Conservation (phyloP, 2,888 invertebrate species). For the Machimus atricapillus region DNA sequence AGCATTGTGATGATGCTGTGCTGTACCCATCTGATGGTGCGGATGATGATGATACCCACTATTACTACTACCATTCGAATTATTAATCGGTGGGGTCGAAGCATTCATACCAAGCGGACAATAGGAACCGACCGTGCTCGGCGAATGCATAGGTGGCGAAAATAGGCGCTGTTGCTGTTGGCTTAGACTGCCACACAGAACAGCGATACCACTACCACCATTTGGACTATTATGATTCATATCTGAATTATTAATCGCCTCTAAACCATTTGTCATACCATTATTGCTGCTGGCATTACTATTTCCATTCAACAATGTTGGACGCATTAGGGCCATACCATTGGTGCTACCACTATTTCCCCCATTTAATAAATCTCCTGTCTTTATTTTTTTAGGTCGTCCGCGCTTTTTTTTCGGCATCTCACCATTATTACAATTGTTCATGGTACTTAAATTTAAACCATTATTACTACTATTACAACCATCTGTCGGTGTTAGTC, state of each 20-base stretch:
- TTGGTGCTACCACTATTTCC: background rate
- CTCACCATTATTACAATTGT: conserved; percentile 58
- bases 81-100: conserved; percentile 36
- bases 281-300: conserved; percentile 15
- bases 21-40: conserved; percentile 41
- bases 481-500: conserved; percentile 58
- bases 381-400: conserved; percentile 84
- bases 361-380: conserved; percentile 52
- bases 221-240: conserved; percentile 36
- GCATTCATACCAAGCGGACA: conserved; percentile 46
- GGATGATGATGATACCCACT: conserved; percentile 44
- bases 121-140: conserved; percentile 50
- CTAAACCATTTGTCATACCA: conserved; percentile 41
- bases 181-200: background rate
- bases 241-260: conserved; percentile 36
- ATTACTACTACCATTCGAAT: conserved; percentile 19
- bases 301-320: conserved; percentile 6
- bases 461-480: conserved; percentile 49
- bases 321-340: background rate
- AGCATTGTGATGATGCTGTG: conserved; percentile 44
- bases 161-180: conserved; percentile 48
- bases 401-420: conserved; percentile 88
- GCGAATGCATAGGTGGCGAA: conserved; percentile 57
- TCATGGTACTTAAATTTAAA: conserved; percentile 18
- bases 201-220: conserved; percentile 8